phyloP scores from a whole-genome alignment of 2,888 invertebrate species.

The Polymixis flavicincta region DNA sequence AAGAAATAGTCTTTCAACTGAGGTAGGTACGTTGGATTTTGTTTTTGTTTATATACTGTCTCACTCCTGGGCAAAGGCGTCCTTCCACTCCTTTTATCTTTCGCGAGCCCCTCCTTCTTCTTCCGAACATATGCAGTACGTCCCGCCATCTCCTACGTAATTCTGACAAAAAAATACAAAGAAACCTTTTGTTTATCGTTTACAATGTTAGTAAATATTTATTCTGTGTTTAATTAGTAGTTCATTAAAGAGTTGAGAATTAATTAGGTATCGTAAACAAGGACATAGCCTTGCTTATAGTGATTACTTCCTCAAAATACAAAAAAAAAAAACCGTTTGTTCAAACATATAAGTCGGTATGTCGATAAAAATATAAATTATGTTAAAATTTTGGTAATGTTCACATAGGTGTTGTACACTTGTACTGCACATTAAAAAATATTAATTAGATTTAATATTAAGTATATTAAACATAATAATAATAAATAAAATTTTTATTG shows the following conservation, averaged over 20 bases:
- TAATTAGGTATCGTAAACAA: conserved; percentile 30
- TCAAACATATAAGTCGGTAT: neutral
- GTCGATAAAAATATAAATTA: conserved; percentile 1
- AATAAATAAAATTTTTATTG: too few relatives aligned
- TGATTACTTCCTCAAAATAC: conserved; percentile 24
- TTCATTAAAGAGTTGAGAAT: conserved; percentile 21
- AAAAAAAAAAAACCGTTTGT: conserved; percentile 14
- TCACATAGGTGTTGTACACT: conserved; percentile 12
- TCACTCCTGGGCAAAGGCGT: too few relatives aligned
- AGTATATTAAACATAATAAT: too few relatives aligned
- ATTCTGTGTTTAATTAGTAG: conserved; percentile 8
- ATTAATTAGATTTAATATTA: neutral
- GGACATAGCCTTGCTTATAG: conserved; percentile 23
- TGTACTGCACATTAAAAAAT: neutral
- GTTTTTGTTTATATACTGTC: too few relatives aligned
- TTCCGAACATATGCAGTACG: too few relatives aligned
- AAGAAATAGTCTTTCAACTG: neutral
- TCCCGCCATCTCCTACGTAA: neutral
- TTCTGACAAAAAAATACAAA: neutral
- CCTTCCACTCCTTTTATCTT: too few relatives aligned
- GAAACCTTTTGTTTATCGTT: neutral
- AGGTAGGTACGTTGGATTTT: neutral
- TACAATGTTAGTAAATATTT: conserved; percentile 16
- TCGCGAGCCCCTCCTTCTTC: too few relatives aligned
- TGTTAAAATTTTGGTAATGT: neutral